Evolutionary conservation across 2,113 vertebrate species (phyloP), one percentile per base, ranked within the genome.

Genomic region (Apaloderma vittatum): DNA sequence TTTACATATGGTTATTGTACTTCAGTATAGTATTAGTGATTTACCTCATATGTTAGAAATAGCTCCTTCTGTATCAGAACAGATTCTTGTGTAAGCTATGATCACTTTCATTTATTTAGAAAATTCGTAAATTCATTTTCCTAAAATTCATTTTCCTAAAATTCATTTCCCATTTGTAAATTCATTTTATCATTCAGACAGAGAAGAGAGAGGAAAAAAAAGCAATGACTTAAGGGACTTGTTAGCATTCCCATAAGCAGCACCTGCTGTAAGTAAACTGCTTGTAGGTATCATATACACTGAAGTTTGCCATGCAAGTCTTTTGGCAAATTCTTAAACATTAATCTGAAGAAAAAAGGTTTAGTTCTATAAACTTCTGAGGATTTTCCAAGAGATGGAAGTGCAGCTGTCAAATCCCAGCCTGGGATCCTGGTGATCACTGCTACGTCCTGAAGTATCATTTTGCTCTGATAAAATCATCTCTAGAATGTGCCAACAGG

Each of bases 161-260:
- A 63, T 62, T 75, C 15, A 18, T 71, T 92, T 78, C 93, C 52
- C 37, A 74, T 11, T 46, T 30, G 4, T 40, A 63, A 78, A 63
- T 62, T 75, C 15, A 18, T 71, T 92, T 81, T 71, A 30, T 90
- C 15, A 15, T 52, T 80, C 51, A 54, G 9, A 37, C 5, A 52
- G 24, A 74, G n/a, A 48, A 26, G 18, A 15, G 9, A 3, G 12
- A 1, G 15, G 24, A 4, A 2, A 1, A 1, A 29, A 36, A 40
- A 45, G 6, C 15, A 55, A 12, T 61, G 43, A 54, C 21, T 70
- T 26, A n/a, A 46, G 27, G 45, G 51, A 62, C 29, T 66, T 12
- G 4, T n/a, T 36, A 7, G 12, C 22, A 52, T 36, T 66, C 29
- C 24, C 24, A 46, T 34, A 74, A 78, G 66, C 1, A 72, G 29